phyloP scores from a whole-genome alignment of 2,888 invertebrate species.

The Notodonta ziczac region DNA sequence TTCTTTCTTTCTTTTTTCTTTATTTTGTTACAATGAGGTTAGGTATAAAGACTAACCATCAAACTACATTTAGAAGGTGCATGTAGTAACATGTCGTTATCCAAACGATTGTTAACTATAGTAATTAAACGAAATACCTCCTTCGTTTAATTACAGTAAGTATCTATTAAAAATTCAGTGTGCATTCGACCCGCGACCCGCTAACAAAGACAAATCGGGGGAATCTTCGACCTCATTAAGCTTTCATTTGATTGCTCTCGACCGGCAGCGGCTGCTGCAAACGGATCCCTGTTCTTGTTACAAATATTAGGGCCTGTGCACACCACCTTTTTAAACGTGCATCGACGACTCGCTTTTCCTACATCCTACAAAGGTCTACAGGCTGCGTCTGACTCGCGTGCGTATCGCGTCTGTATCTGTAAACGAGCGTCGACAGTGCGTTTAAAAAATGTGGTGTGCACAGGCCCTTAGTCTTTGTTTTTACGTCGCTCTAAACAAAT shows the following conservation, averaged over 20 bases:
- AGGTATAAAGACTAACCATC: too few relatives aligned
- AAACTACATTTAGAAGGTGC: too few relatives aligned
- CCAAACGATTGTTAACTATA: slow-evolving; percentile 7
- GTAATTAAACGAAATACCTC: slow-evolving; percentile 14
- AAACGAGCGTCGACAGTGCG: too few relatives aligned
- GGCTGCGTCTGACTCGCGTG: too few relatives aligned
- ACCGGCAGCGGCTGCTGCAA: slow-evolving; percentile 31
- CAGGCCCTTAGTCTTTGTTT: slow-evolving; percentile 1
- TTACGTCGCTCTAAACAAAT: neutral
- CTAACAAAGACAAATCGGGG: slow-evolving; percentile 52
- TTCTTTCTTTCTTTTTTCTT: too few relatives aligned
- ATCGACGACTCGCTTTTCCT: too few relatives aligned
- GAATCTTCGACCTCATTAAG: slow-evolving; percentile 53
- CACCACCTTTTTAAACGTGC: too few relatives aligned
- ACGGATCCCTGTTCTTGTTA: slow-evolving; percentile 36
- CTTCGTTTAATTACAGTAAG: slow-evolving; percentile 23
- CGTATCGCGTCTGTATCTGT: too few relatives aligned
- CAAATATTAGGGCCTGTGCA: too few relatives aligned
- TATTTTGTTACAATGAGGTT: neutral
- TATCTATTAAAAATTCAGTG: slow-evolving; percentile 39
- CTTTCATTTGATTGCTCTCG: slow-evolving; percentile 47
- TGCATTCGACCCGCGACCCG: slow-evolving; percentile 28
- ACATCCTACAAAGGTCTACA: too few relatives aligned
- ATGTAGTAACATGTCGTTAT: too few relatives aligned
- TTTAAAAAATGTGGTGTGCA: too few relatives aligned